Conservation (phyloP, 37 sponge, comb jelly and placozoan species). For the Haliclona indistincta region DNA sequence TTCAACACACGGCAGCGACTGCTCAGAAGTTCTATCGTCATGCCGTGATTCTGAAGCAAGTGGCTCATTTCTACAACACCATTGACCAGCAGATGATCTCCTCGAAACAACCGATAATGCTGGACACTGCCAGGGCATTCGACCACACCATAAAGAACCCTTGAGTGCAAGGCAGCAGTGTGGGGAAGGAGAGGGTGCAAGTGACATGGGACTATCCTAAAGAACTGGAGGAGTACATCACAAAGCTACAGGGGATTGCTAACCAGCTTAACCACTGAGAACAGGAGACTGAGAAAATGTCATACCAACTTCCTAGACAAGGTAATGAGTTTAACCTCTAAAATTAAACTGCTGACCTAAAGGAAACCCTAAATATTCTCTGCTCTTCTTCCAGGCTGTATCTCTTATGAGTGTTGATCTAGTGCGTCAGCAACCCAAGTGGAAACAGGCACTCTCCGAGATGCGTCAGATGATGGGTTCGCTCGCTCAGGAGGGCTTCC, state of each 20-base stretch:
- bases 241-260: conserved; percentile 74
- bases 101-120: conserved; percentile 95
- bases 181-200: conserved; percentile 27
- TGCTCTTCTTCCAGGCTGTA: conserved; percentile 31
- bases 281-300: conserved; percentile 86
- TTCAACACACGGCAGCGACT: conserved; percentile 78
- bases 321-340: conserved; percentile 27
- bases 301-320: conserved; percentile 84
- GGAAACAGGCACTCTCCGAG: conserved; percentile 89
- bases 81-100: conserved; percentile 98
- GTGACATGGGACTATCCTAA: conserved; percentile 95
- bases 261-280: conserved; percentile 91
- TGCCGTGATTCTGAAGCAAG: conserved; percentile 97
- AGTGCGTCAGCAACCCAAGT: conserved; percentile 84
- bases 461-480: conserved; percentile 86
- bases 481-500: conserved; percentile 81
- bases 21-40: conserved; percentile 92
- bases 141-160: conserved; percentile 93
- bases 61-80: conserved; percentile 99
- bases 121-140: conserved; percentile 89
- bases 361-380: neutral
- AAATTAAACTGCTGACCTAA: neutral
- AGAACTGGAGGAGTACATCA: conserved; percentile 87
- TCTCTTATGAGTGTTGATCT: conserved; percentile 85
- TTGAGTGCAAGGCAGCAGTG: conserved; percentile 45